Conservation (phyloP, 2,797 vertebrate species). For the Sebastolobus altivelis region DNA sequence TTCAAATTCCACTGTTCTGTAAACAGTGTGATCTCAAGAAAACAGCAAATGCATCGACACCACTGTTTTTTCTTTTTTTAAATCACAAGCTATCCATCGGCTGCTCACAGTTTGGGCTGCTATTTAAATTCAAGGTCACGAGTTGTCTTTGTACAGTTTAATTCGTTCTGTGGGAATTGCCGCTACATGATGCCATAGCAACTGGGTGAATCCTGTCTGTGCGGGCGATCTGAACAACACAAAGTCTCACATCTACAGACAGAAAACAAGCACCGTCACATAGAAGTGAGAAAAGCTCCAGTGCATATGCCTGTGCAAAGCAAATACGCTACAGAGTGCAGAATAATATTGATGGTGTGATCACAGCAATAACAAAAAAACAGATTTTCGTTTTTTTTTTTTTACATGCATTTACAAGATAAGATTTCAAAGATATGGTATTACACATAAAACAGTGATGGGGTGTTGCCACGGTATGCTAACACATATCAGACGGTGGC, state of each 20-base stretch:
- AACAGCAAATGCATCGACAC: neutral
- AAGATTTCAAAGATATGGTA: neutral
- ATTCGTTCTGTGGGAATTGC: slow-evolving; percentile 52
- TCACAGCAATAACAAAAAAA: slow-evolving; percentile 5
- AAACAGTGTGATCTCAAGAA: slow-evolving; percentile 1
- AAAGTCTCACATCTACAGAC: slow-evolving; percentile 28
- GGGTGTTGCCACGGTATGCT: slow-evolving; percentile 9
- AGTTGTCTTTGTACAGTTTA: slow-evolving; percentile 28
- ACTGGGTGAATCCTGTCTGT: slow-evolving; percentile 51
- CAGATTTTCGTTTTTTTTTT: neutral
- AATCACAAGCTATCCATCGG: neutral
- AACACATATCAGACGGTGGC: slow-evolving; percentile 37
- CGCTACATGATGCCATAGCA: slow-evolving; percentile 62
- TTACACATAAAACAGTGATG: neutral
- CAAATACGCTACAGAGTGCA: slow-evolving; percentile 12
- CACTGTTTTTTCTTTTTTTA: neutral
- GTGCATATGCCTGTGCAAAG: slow-evolving; percentile 3
- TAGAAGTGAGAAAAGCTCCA: slow-evolving; percentile 29
- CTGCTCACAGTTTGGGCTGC: slow-evolving; percentile 37
- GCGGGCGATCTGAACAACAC: slow-evolving; percentile 27
- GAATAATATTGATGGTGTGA: slow-evolving; percentile 4
- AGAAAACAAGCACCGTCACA: slow-evolving; percentile 8
- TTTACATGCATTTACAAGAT: neutral
- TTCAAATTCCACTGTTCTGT: neutral
- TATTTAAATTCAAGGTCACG: slow-evolving; percentile 50